These are phyloP conservation scores for Chromis chromis DNA, from an alignment of 2,797 vertebrate species.

Conservation along the genomic window DNA sequence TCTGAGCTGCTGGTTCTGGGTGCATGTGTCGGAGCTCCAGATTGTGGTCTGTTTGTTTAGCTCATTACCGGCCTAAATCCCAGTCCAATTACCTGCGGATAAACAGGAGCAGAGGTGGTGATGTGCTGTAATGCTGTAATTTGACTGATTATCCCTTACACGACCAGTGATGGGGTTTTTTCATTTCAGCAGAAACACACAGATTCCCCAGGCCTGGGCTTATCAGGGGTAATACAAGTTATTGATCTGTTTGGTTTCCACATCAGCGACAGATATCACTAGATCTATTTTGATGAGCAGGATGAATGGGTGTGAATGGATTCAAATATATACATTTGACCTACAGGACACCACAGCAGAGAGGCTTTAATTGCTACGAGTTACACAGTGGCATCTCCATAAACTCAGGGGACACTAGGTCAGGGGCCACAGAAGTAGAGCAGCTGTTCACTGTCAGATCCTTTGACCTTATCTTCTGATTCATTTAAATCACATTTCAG, in stretches of 20 bases:
- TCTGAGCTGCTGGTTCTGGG: not conserved
- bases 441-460: not conserved
- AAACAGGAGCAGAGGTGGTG: conserved; percentile 58
- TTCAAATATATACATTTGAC: no score
- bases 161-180: not conserved
- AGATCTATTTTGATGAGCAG: not conserved
- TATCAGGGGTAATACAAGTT: not conserved
- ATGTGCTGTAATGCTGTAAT: conserved; percentile 43
- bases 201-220: not conserved
- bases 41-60: conserved; percentile 55
- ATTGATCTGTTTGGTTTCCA: not conserved
- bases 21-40: conserved; percentile 29
- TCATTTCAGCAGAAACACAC: not conserved
- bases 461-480: not conserved
- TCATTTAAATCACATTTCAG: not conserved
- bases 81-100: conserved; percentile 54
- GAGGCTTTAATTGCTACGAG: no score
- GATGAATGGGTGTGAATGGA: not conserved
- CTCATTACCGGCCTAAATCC: conserved; percentile 52
- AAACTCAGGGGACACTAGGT: not conserved
- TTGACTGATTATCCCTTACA: conserved; percentile 37
- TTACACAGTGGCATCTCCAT: not conserved
- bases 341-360: not conserved
- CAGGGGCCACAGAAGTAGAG: no score
- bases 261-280: not conserved